Conservation (phyloP, 2,888 invertebrate species). For the Drosophila testacea region DNA sequence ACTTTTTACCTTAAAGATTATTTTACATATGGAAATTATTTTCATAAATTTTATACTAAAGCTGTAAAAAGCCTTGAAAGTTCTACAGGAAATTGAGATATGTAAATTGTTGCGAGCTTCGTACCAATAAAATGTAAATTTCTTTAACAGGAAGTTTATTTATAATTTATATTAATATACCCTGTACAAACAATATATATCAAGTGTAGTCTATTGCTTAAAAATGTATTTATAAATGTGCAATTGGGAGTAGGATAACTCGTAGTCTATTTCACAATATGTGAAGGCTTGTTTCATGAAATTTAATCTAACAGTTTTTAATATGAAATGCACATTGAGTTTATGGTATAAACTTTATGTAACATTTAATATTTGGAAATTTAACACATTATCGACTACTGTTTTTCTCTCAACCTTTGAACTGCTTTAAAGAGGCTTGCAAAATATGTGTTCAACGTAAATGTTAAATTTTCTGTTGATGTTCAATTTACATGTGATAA, state of each 20-base stretch:
- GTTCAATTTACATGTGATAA: constrained; percentile 16
- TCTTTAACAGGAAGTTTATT: constrained; percentile 31
- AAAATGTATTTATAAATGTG: too few species aligned
- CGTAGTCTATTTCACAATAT: too few species aligned
- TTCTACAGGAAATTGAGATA: constrained; percentile 36
- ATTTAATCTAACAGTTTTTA: too few species aligned
- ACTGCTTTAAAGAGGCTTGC: not conserved
- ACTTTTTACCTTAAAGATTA: constrained; percentile 19
- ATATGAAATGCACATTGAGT: too few species aligned
- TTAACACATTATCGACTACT: not conserved
- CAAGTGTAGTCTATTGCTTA: not conserved
- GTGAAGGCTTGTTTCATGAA: too few species aligned
- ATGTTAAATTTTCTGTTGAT: constrained; percentile 10
- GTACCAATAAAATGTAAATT: constrained; percentile 35
- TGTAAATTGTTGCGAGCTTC: constrained; percentile 21
- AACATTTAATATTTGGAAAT: too few species aligned
- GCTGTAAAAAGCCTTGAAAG: constrained; percentile 13
- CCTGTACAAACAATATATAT: not conserved
- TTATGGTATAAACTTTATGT: too few species aligned
- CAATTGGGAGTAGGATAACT: too few species aligned
- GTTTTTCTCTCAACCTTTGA: not conserved
- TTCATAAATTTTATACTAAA: constrained; percentile 24
- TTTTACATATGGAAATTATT: constrained; percentile 36
- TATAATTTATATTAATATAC: constrained; percentile 17
- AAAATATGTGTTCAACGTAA: constrained; percentile 22